A percentile compares a stretch with the other conserved stretches of the same genome.
Conservation (phyloP, 2,797 vertebrate species). For the Centroberyx gerrardi region DNA sequence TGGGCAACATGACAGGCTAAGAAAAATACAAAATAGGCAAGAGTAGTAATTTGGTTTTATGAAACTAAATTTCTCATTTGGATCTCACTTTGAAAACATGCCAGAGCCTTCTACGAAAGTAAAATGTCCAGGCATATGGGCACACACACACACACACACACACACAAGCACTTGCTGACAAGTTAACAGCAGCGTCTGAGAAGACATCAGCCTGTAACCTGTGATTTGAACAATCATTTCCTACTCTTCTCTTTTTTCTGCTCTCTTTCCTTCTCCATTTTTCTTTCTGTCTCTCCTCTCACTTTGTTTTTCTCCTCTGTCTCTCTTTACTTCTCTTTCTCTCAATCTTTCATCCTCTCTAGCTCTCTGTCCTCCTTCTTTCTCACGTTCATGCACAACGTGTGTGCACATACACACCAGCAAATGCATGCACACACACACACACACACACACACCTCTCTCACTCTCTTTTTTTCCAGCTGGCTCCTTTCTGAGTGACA, state of each 20-base stretch:
- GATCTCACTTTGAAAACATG: background rate
- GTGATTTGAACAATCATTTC: constrained; percentile 54
- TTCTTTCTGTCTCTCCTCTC: background rate
- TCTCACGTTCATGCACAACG: constrained; percentile 46
- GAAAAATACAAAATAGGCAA: background rate
- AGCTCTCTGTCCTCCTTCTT: constrained; percentile 11
- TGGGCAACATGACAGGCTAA: background rate
- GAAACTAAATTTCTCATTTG: background rate
- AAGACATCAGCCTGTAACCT: constrained; percentile 43
- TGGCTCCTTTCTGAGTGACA: constrained; percentile 64
- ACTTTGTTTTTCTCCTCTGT: constrained; percentile 14
- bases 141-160: background rate
- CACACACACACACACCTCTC: constrained; percentile 8
- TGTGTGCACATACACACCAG: constrained; percentile 31
- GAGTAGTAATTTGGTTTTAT: background rate
- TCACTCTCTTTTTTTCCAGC: constrained; percentile 39
- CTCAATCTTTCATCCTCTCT: background rate
- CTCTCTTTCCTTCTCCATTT: background rate
- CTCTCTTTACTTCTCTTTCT: background rate
- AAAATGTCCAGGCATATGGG: constrained; percentile 6
- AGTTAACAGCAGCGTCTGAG: constrained; percentile 56
- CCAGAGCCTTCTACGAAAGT: background rate
- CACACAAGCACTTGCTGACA: constrained; percentile 30
- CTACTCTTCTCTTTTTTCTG: constrained; percentile 29
- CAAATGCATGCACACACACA: background rate